Conservation (phyloP, 1,140 invertebrate genomes). For the Achroia grisella region DNA sequence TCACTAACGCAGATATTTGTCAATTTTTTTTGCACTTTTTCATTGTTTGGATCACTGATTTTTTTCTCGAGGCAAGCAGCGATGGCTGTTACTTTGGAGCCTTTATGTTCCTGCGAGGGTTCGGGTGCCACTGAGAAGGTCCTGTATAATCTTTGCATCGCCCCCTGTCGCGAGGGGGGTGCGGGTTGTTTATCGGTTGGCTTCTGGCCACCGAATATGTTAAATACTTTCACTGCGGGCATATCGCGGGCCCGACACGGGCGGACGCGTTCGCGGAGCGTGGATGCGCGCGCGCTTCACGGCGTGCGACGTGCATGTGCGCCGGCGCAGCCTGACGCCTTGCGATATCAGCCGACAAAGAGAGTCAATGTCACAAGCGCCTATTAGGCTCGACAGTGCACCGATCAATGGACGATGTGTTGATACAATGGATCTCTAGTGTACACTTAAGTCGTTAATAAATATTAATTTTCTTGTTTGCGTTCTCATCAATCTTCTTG, state of each 20-base stretch:
- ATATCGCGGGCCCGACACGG: conserved; percentile 61
- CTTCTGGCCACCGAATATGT: conserved; percentile 68
- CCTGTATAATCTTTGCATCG: conserved; percentile 71
- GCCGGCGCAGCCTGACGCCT: conserved; percentile 15
- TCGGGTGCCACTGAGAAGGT: conserved; percentile 62
- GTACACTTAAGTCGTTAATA: too few species aligned
- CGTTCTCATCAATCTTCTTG: too few species aligned
- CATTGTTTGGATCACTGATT: conserved; percentile 57
- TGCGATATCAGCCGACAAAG: conserved; percentile 44
- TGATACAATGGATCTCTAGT: conserved; percentile 14
- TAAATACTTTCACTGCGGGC: conserved; percentile 72
- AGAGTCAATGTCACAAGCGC: conserved; percentile 63
- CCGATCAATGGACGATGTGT: conserved; percentile 14
- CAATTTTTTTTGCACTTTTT: conserved; percentile 57
- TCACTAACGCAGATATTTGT: conserved; percentile 40
- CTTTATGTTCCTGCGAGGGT: conserved; percentile 48
- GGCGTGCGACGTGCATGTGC: conserved; percentile 55
- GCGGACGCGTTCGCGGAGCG: conserved; percentile 46
- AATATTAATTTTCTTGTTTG: too few species aligned
- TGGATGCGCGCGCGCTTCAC: conserved; percentile 60
- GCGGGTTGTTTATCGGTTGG: conserved; percentile 54
- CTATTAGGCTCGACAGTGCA: conserved; percentile 27
- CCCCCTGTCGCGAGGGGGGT: conserved; percentile 39
- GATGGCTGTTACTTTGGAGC: conserved; percentile 61
- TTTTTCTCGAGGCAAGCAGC: conserved; percentile 59